These are phyloP conservation scores for Tenrec ecaudatus DNA, from an alignment of 2,113 vertebrate species.

Conservation along the genomic window DNA sequence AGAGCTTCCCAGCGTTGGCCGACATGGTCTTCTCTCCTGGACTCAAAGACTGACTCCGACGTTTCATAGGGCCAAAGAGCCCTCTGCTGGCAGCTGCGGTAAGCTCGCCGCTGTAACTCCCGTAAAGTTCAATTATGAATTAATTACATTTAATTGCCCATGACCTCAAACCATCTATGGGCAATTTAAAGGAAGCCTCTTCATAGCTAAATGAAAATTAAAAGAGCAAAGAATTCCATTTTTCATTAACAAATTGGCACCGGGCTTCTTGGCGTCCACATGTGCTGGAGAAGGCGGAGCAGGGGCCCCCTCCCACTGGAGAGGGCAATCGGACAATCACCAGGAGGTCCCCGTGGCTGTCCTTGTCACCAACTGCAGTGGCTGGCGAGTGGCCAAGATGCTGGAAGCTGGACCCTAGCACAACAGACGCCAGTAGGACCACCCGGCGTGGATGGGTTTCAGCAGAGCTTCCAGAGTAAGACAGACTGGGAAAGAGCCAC, in stretches of 20 bases:
- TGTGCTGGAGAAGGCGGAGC: not conserved
- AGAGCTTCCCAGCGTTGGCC: not conserved
- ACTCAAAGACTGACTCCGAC: rapidly evolving
- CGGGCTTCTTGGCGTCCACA: slow-evolving; percentile 50
- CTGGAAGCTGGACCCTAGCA: too few relatives aligned
- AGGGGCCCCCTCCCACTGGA: not conserved
- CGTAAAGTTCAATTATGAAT: slow-evolving; percentile 83
- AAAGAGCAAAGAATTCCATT: slow-evolving; percentile 60
- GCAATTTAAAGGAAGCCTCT: slow-evolving; percentile 83
- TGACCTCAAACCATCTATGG: slow-evolving; percentile 84
- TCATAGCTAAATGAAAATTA: slow-evolving; percentile 58
- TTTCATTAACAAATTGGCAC: slow-evolving; percentile 78
- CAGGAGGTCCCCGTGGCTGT: too few relatives aligned
- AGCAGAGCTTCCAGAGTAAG: too few relatives aligned
- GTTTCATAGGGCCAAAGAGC: slow-evolving; percentile 86
- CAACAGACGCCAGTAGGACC: too few relatives aligned
- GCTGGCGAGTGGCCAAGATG: too few relatives aligned
- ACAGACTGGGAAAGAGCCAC: too few relatives aligned
- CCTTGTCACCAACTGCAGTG: too few relatives aligned
- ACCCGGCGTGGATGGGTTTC: too few relatives aligned
- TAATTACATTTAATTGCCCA: slow-evolving; percentile 88
- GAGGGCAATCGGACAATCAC: rapidly evolving
- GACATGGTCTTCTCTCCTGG: too few relatives aligned
- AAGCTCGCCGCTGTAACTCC: slow-evolving; percentile 63
- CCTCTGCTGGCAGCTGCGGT: slow-evolving; percentile 85